Evolutionary conservation across 2,888 invertebrate species (phyloP), one percentile per base, ranked within the genome.

Genomic region (Notocelia uddmanniana): DNA sequence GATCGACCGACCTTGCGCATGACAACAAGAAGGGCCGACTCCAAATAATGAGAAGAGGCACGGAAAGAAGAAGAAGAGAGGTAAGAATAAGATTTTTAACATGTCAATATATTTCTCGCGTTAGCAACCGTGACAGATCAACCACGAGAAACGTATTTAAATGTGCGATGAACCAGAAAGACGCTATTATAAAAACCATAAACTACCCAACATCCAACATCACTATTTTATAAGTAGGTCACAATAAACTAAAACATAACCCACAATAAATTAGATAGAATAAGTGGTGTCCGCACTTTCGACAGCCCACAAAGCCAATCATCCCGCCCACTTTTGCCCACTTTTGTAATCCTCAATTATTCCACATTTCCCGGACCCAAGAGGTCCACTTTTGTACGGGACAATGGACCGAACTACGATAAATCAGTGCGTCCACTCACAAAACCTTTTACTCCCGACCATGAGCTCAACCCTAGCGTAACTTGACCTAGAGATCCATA

Each of bases 331-430:
- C 71, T 66, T 59, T 59, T 66, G 54, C 52, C 71, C 71, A 71
- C 57, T 64, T 64, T 57, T 59, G 50, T 64, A 54, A 52, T 52
- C 67, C 67, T 50, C 71, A 71, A 71, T 71, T 67, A 71, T 67
- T 37, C 64, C 70, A 18, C 70, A 66, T 71, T 64, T 67, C 66
- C 71, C 71, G 48, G 9, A 19, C 62, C 67, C 54, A 18, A 71
- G 67, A 71, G 71, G 71, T 60, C 71, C 67, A 71, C 67, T 71
- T 60, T 71, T 71, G 71, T 71, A 54, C 67, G 21, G 69, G 67
- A 71, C 71, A 71, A 71, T 67, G 67, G 71, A 21, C 57, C 68
- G 19, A 69, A 69, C 68, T 60, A 66, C 70, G 58, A 70, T 70
- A 70, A 70, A 70, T 70, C 70, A 70, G 70, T n/a, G 45, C 1